These are phyloP conservation scores for Beris morrisii DNA, from an alignment of 2,888 invertebrate genomes.

Conservation along the genomic window DNA sequence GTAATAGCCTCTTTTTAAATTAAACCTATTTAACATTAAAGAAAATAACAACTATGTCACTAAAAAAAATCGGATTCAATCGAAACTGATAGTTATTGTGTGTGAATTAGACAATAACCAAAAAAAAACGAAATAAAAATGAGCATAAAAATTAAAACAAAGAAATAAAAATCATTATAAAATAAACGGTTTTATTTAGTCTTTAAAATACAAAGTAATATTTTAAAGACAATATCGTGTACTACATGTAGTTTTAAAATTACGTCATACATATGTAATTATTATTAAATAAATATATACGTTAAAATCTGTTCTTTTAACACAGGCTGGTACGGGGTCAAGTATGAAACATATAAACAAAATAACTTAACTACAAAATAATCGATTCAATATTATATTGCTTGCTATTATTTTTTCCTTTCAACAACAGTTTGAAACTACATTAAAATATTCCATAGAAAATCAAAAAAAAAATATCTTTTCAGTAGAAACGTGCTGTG, in stretches of 20 bases:
- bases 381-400: conserved; percentile 10
- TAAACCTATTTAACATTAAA: background rate
- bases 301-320: conserved; percentile 28
- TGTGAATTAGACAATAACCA: conserved; percentile 57
- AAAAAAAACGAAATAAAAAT: conserved; percentile 11
- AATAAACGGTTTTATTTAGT: conserved; percentile 5
- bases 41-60: conserved; percentile 21
- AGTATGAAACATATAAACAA: conserved; percentile 44
- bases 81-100: conserved; percentile 47
- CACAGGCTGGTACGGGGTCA: conserved; percentile 57
- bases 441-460: conserved; percentile 2
- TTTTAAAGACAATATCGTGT: background rate
- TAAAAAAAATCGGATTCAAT: conserved; percentile 35
- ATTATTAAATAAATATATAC: conserved; percentile 11
- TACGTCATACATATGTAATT: background rate
- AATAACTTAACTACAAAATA: conserved; percentile 27
- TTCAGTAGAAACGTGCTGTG: background rate
- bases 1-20: background rate
- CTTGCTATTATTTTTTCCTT: background rate
- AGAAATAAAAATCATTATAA: conserved; percentile 1
- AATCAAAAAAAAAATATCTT: conserved; percentile 8
- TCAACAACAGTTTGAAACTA: background rate
- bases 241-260: conserved; percentile 4
- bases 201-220: conserved; percentile 23
- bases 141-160: conserved; percentile 26